phyloP scores from a whole-genome alignment of 2,797 vertebrate species.

The Anabacerthia variegaticeps region DNA sequence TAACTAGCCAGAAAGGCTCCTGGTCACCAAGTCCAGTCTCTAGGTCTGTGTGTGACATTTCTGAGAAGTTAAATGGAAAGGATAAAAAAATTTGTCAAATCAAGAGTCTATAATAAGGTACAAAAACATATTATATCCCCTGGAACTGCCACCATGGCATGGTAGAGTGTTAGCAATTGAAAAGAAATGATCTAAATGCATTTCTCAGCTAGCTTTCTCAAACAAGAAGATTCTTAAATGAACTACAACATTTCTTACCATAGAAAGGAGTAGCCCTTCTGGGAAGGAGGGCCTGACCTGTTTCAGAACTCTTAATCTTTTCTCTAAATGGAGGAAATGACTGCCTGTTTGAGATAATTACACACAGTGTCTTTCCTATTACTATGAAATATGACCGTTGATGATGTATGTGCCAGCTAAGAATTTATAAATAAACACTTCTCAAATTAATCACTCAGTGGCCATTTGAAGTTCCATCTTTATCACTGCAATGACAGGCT shows the following conservation, averaged over 20 bases:
- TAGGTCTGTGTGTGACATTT: neutral
- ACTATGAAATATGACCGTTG: neutral
- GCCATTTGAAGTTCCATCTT: neutral
- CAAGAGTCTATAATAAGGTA: neutral
- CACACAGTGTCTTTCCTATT: neutral
- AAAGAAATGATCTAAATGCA: neutral
- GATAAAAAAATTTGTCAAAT: neutral
- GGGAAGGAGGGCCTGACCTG: neutral
- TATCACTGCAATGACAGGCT: neutral
- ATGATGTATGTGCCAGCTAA: neutral
- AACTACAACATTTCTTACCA: neutral
- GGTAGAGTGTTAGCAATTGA: neutral
- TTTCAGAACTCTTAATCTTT: neutral
- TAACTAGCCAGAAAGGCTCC: neutral
- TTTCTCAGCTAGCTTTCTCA: neutral
- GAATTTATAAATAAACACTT: slow-evolving; percentile 30
- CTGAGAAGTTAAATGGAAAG: neutral
- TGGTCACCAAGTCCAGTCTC: neutral
- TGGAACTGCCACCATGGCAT: neutral
- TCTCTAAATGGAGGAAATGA: neutral
- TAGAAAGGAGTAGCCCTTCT: neutral
- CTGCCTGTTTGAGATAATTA: slow-evolving; percentile 11
- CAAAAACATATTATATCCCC: neutral
- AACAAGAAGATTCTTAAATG: neutral
- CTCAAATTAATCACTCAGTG: neutral